Evolutionary conservation across 2,888 invertebrate genomes (phyloP), one percentile per base, ranked within the genome.

Genomic region (Megaustenia siamemsis): DNA sequence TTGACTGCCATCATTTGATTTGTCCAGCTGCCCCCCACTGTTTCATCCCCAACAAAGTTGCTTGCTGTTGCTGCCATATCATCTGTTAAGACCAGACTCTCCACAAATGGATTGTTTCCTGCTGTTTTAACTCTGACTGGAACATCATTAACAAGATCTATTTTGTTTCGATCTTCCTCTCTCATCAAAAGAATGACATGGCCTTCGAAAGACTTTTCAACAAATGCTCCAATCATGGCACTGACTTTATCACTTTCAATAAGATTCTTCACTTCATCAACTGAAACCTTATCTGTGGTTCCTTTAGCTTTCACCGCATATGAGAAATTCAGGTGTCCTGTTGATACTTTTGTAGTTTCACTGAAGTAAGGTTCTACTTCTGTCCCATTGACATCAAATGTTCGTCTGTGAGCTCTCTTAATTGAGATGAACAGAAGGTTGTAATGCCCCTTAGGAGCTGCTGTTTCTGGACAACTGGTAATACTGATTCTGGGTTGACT

Each of bases 301-400:
- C 92, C 93, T 85, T 92, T 92, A 0, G 91, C 90, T 77, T 90
- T 90, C 10, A 89, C 89, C 76, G n/a, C n/a, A n/a, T n/a, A n/a
- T n/a, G n/a, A n/a, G n/a, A n/a, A n/a, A n/a, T n/a, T n/a, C n/a
- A n/a, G n/a, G n/a, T n/a, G n/a, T n/a, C n/a, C n/a, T n/a, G n/a
- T n/a, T n/a, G n/a, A n/a, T n/a, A n/a, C n/a, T n/a, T n/a, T n/a
- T n/a, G n/a, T n/a, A n/a, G n/a, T n/a, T n/a, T n/a, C n/a, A 91
- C 93, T 92, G 88, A 40, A 77, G 68, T 43, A 73, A 32, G 32
- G 2, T 24, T 24, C 18, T 18, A 45, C 6, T 45, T 45, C 12
- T 45, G 45, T 45, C 6, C 12, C 12, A 45, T 10, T 45, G n/a
- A n/a, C n/a, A n/a, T n/a, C n/a, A n/a, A n/a, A 10, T 15, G 49